A percentile compares a stretch with the other conserved stretches of the same genome.
Conservation (phyloP, 2,797 vertebrate genomes). For the Salmo trutta region DNA sequence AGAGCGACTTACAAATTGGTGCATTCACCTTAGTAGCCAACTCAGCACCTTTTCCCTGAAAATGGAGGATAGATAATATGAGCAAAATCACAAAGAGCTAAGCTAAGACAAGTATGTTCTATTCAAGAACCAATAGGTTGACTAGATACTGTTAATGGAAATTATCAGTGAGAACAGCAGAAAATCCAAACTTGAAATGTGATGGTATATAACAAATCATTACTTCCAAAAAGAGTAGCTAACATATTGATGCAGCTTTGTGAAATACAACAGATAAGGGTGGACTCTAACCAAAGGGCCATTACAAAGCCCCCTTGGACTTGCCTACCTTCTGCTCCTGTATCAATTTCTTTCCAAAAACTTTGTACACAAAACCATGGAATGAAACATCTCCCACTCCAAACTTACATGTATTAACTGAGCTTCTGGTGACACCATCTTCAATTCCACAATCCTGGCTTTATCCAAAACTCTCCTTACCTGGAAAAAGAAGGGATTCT, state of each 20-base stretch:
- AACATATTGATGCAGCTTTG: neutral
- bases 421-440: conserved; percentile 10
- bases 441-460: neutral
- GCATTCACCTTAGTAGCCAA: neutral
- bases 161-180: neutral
- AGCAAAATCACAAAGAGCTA: neutral
- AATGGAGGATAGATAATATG: neutral
- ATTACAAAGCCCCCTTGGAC: neutral
- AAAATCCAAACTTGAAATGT: neutral
- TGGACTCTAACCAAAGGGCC: neutral
- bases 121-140: neutral
- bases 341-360: neutral
- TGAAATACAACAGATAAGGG: neutral
- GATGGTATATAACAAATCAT: neutral
- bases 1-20: too few species aligned
- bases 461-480: neutral
- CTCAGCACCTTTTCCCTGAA: conserved; percentile 11
- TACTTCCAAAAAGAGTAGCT: neutral
- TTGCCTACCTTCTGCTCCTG: neutral
- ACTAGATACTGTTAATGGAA: neutral
- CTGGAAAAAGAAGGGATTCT: neutral
- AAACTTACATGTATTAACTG: conserved; percentile 5
- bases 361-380: neutral
- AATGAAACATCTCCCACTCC: neutral
- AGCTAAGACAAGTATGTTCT: too few species aligned